Percentiles rank a stretch among this genome's conserved stretches.
Evolutionary conservation across 2,888 invertebrate species (phyloP).

Genomic region (Hemicrepidius hirtus): DNA sequence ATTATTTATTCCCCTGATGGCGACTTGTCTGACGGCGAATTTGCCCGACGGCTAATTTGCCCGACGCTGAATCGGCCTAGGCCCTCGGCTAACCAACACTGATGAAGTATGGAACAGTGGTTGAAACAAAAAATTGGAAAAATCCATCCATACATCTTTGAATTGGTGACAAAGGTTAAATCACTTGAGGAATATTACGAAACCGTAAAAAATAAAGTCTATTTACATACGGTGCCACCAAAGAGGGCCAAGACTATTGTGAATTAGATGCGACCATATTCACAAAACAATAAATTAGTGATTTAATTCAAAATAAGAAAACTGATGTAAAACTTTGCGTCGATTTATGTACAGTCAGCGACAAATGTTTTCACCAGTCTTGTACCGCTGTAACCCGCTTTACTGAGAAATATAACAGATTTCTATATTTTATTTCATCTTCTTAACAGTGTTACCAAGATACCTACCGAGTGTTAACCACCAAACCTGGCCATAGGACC

Average conservation of each 20-base stretch:
- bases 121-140: neutral
- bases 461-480: too few species aligned
- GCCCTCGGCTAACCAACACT: neutral
- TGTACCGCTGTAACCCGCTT: too few species aligned
- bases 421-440: too few species aligned
- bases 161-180: neutral
- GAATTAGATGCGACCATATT: neutral
- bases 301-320: neutral
- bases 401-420: too few species aligned
- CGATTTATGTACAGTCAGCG: neutral
- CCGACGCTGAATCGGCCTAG: too few species aligned
- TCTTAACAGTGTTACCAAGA: too few species aligned
- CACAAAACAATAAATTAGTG: neutral
- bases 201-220: neutral
- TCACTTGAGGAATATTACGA: neutral
- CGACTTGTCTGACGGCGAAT: too few species aligned
- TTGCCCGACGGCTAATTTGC: too few species aligned
- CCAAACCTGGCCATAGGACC: too few species aligned
- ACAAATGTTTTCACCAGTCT: too few species aligned
- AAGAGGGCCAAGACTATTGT: neutral
- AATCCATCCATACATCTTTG: neutral
- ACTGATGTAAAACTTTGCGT: neutral
- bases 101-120: neutral
- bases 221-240: neutral
- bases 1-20: too few species aligned